Evolutionary conservation across 1,140 invertebrate species (phyloP), one percentile per base, ranked within the genome.

Genomic region (Cardiocondyla obscurior): DNA sequence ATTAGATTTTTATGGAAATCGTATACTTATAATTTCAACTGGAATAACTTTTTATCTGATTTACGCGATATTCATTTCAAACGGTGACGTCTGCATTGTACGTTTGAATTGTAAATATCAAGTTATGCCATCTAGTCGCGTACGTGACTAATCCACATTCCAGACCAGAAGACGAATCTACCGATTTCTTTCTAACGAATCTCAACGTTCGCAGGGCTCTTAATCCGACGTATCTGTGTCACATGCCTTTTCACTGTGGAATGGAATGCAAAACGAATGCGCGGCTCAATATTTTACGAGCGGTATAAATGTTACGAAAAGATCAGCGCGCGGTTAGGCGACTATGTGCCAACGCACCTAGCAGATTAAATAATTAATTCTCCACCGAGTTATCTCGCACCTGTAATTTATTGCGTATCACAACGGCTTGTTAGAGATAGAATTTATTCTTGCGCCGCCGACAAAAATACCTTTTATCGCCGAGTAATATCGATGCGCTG

Each of bases 281-380:
- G 7, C 3, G 36, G n/a, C n/a, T 25, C 19, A 42, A 55, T 69
- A 69, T 79, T 67, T 69, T 69, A 42, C 4, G 49, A 67, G n/a
- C 8, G 19, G 16, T 14, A 55, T 77, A 67, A 67, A 53, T 19
- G 14, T 65, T 36, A 36, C 19, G 19, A 19, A 53, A 28, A 28
- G 6, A 25, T 12, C 14, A 25, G 46, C n/a, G 4, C 14, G 39
- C 6, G 0, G 51, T 39, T 30, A 39, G n/a, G 12, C 25, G 16
- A 4, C 44, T 25, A 14, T 51, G 0, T 51, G 12, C 14, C 55
- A 46, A 28, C 46, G 16, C 14, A 39, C 14, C 0, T 53, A 3
- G 10, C 3, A 33, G 4, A 53, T 51, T 28, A 51, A 53, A 51
- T 36, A 36, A 42, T 62, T 42, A 2, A 46, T 25, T 36, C 3